Conservation (phyloP, 1,140 invertebrate species). For the Drusus annulatus region DNA sequence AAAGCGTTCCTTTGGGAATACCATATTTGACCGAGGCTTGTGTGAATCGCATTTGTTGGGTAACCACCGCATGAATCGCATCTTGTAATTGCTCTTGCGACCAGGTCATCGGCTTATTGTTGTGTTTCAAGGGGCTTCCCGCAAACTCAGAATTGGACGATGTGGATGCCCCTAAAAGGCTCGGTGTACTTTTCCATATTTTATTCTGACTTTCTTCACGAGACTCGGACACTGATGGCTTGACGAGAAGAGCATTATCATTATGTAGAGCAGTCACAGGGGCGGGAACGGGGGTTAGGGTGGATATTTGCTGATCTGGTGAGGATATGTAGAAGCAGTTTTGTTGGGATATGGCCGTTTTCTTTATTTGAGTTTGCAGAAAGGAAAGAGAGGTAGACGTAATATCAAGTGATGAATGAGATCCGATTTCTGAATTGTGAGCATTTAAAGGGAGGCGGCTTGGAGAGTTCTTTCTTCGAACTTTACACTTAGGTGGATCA, state of each 20-base stretch:
- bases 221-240: background rate
- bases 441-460: background rate
- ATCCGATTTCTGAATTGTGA: slow-evolving; percentile 9
- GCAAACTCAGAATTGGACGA: slow-evolving; percentile 55
- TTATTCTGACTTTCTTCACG: slow-evolving; percentile 17
- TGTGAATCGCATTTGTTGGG: slow-evolving; percentile 83
- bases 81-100: slow-evolving; percentile 82
- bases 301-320: background rate
- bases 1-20: slow-evolving; percentile 84
- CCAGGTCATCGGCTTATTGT: slow-evolving; percentile 82
- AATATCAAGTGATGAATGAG: slow-evolving; percentile 22
- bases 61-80: slow-evolving; percentile 82
- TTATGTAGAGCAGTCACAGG: background rate
- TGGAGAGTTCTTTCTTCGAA: slow-evolving; percentile 17
- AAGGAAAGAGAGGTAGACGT: slow-evolving; percentile 5
- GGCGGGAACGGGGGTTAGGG: background rate
- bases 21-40: slow-evolving; percentile 80
- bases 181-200: slow-evolving; percentile 33
- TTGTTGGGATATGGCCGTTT: slow-evolving; percentile 10
- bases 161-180: slow-evolving; percentile 7
- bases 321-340: background rate
- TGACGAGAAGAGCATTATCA: background rate
- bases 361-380: slow-evolving; percentile 26
- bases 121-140: slow-evolving; percentile 54
- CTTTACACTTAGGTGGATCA: slow-evolving; percentile 13